Evolutionary conservation across 2,113 vertebrate species (phyloP).

Genomic region (Psettodes erumei): DNA sequence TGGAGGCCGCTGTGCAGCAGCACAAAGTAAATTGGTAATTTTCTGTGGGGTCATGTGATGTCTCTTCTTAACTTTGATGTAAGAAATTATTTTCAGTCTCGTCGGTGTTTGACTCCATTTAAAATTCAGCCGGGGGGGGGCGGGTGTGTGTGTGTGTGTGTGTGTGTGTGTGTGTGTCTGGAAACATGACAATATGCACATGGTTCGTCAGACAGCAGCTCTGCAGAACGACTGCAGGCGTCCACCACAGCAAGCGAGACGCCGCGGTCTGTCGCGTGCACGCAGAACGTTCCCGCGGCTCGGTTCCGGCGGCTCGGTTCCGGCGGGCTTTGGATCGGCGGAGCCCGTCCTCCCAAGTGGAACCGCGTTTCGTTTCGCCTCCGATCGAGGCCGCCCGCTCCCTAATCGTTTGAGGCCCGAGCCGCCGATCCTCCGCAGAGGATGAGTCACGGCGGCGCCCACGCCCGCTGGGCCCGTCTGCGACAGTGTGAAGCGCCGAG

Average conservation of each 20-base stretch:
- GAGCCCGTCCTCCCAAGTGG: too few relatives aligned
- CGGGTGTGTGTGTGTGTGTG: too few relatives aligned
- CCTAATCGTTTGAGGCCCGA: conserved; percentile 35
- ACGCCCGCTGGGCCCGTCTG: conserved; percentile 65
- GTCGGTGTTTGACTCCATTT: background rate
- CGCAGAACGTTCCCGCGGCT: too few relatives aligned
- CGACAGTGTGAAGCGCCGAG: conserved; percentile 58
- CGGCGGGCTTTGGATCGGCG: too few relatives aligned
- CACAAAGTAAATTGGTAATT: conserved; percentile 22
- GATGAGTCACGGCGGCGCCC: conserved; percentile 69
- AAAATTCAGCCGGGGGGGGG: too few relatives aligned
- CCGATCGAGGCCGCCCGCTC: conserved; percentile 40
- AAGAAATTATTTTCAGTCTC: background rate
- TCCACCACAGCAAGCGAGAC: too few relatives aligned
- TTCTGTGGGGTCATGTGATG: background rate
- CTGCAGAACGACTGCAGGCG: too few relatives aligned
- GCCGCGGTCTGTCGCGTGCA: too few relatives aligned
- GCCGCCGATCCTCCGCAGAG: conserved; percentile 39
- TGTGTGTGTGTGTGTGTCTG: background rate
- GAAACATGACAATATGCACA: background rate
- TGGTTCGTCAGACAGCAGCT: too few relatives aligned
- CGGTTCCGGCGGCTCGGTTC: too few relatives aligned
- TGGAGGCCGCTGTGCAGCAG: background rate
- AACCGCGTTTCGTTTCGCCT: conserved; percentile 43
- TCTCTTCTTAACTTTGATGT: conserved; percentile 2